These are phyloP conservation scores for Elymnias hypermnestra DNA, from an alignment of 1,140 invertebrate species.

Conservation along the genomic window DNA sequence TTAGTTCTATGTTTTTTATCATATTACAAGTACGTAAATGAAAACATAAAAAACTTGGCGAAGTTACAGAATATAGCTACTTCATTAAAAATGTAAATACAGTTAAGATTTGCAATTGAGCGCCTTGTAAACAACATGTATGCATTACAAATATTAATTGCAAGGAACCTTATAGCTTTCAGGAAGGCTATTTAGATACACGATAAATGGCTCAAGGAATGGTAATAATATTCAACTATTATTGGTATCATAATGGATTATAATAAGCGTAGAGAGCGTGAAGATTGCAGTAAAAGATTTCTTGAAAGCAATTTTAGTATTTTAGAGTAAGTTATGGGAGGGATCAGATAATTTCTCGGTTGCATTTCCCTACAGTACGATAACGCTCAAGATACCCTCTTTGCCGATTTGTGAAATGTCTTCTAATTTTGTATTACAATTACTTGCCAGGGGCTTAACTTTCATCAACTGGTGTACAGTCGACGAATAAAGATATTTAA, in stretches of 20 bases:
- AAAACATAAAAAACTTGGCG: too few species aligned
- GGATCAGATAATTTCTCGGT: constrained; percentile 65
- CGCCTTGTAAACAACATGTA: too few species aligned
- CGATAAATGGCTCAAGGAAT: constrained; percentile 45
- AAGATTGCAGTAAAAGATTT: constrained; percentile 70
- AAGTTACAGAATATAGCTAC: too few species aligned
- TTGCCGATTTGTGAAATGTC: constrained; percentile 31
- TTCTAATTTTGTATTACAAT: constrained; percentile 20
- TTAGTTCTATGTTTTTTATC: too few species aligned
- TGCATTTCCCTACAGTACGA: constrained; percentile 53
- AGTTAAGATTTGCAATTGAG: too few species aligned
- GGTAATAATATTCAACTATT: constrained; percentile 65
- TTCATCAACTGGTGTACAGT: too few species aligned
- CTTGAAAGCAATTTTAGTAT: constrained; percentile 71
- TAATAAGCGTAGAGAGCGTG: constrained; percentile 66
- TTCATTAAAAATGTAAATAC: too few species aligned
- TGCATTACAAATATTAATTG: constrained; percentile 19
- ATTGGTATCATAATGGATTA: constrained; percentile 67
- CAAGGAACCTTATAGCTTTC: constrained; percentile 25
- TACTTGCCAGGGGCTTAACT: constrained; percentile 9
- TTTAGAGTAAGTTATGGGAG: constrained; percentile 68
- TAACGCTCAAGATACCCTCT: constrained; percentile 43
- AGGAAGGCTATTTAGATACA: constrained; percentile 34
- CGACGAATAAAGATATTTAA: too few species aligned
- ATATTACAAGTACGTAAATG: too few species aligned